Conservation (phyloP, 2,113 vertebrate species). For the Cololabis saira region DNA sequence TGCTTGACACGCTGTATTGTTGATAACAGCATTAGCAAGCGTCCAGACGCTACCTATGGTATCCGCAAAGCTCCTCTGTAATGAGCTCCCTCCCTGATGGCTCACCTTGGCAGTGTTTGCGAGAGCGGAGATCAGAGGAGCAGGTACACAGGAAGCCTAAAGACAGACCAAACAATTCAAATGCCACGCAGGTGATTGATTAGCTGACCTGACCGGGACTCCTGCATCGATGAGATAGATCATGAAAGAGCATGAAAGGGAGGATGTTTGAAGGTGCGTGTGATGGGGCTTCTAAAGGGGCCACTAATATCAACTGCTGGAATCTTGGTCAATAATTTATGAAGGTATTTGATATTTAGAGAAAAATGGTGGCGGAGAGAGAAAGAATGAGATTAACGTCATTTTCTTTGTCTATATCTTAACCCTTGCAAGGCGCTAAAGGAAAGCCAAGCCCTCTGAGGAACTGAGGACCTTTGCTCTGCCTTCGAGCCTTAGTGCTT, state of each 20-base stretch:
- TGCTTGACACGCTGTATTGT: constrained; percentile 22
- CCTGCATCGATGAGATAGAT: constrained; percentile 63
- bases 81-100: constrained; percentile 4
- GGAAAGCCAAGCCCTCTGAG: too few relatives aligned
- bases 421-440: neutral
- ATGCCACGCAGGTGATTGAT: constrained; percentile 75
- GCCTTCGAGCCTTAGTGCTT: too few relatives aligned
- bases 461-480: too few relatives aligned
- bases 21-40: neutral
- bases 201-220: constrained; percentile 63
- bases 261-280: constrained; percentile 20
- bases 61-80: neutral
- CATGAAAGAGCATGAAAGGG: constrained; percentile 74
- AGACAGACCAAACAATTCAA: constrained; percentile 64
- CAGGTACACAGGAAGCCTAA: constrained; percentile 51
- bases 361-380: neutral
- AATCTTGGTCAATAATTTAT: constrained; percentile 50
- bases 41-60: constrained; percentile 1
- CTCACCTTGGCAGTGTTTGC: constrained; percentile 40
- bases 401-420: constrained; percentile 3
- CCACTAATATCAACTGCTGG: constrained; percentile 44
- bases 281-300: constrained; percentile 42
- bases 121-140: constrained; percentile 58
- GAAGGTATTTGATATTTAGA: constrained; percentile 50
- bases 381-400: neutral